phyloP scores from a whole-genome alignment of 1,140 invertebrate species.

The Pseudachorutes palmiensis region DNA sequence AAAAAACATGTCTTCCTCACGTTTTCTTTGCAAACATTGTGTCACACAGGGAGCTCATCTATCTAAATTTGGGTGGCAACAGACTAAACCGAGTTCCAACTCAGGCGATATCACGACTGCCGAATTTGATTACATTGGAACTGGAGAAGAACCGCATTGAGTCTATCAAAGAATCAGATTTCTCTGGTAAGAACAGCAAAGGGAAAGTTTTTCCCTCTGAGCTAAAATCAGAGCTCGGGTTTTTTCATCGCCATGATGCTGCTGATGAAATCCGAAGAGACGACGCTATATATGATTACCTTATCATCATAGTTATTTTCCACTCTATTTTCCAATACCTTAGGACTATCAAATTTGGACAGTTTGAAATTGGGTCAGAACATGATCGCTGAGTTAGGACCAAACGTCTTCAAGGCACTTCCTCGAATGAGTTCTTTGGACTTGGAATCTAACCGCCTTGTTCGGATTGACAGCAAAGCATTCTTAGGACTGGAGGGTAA shows the following conservation, averaged over 20 bases:
- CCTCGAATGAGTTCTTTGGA: conserved; percentile 71
- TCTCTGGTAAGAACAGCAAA: conserved; percentile 56
- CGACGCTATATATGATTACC: too few species aligned
- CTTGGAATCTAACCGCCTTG: conserved; percentile 74
- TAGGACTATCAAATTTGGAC: conserved; percentile 68
- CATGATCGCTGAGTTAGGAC: conserved; percentile 63
- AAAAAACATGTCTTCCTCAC: too few species aligned
- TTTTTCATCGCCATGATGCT: too few species aligned
- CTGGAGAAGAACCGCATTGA: conserved; percentile 76
- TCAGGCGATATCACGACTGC: conserved; percentile 61
- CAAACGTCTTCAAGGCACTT: conserved; percentile 69
- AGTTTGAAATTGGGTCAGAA: conserved; percentile 76
- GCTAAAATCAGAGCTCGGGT: too few species aligned
- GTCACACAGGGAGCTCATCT: conserved; percentile 61
- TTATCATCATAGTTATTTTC: not conserved
- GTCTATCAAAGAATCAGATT: conserved; percentile 67
- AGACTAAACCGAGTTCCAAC: conserved; percentile 65
- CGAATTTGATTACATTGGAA: conserved; percentile 72
- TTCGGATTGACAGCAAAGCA: conserved; percentile 66
- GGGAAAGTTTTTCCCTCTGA: not conserved
- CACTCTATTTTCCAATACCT: conserved; percentile 14
- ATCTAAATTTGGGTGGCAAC: conserved; percentile 78
- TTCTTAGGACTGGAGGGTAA: conserved; percentile 77
- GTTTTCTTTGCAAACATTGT: not conserved
- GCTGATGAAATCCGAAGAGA: too few species aligned